A percentile compares a stretch with the other conserved stretches of the same genome.
Conservation (phyloP, 2,797 vertebrate genomes). For the Enteromius trimaculatus region DNA sequence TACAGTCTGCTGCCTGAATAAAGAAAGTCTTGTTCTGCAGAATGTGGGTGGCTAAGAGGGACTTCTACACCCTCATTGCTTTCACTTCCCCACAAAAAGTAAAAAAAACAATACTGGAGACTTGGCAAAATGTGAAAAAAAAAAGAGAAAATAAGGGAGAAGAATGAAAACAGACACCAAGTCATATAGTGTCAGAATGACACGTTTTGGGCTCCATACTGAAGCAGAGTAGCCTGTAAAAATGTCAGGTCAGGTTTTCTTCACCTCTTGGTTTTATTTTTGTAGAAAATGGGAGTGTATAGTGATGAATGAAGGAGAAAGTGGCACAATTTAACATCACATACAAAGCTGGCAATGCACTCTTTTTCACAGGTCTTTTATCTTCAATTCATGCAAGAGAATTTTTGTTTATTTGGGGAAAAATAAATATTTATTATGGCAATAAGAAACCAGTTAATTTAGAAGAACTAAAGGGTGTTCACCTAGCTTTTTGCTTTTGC, state of each 20-base stretch:
- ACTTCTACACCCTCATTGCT: conserved; percentile 41
- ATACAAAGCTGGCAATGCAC: background rate
- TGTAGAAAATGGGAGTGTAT: conserved; percentile 48
- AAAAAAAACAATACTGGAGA: conserved; percentile 40
- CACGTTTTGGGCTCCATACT: conserved; percentile 52
- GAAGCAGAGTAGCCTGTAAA: conserved; percentile 54
- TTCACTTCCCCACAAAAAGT: conserved; percentile 50
- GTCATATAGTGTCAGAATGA: conserved; percentile 46
- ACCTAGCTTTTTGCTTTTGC: background rate
- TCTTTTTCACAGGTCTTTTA: background rate
- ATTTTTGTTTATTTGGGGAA: background rate
- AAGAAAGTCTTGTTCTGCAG: conserved; percentile 59
- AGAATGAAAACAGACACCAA: conserved; percentile 40
- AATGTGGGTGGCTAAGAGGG: conserved; percentile 58
- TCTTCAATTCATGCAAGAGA: background rate
- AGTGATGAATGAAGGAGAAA: conserved; percentile 20
- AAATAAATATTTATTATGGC: background rate
- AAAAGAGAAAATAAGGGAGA: conserved; percentile 20
- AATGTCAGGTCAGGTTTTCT: conserved; percentile 49
- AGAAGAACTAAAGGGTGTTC: background rate
- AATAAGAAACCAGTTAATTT: background rate
- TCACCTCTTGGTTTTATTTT: conserved; percentile 50
- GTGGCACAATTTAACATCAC: background rate
- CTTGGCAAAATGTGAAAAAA: conserved; percentile 49
- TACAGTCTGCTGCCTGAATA: conserved; percentile 57